Base-by-base conservation (phyloP, 2,888 invertebrate species). In the Pegoplata infirma region DNA sequence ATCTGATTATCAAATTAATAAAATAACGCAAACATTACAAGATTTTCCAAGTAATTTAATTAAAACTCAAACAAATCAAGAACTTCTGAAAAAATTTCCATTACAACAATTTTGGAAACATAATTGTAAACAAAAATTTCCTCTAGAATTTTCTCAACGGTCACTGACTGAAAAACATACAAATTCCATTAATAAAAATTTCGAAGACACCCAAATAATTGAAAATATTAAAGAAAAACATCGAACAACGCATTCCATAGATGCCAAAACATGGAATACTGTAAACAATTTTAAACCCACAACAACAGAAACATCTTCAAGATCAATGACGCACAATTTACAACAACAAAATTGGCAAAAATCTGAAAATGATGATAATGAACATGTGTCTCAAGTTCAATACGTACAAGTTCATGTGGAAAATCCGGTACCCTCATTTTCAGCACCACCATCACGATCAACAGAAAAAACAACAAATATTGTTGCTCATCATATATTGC, bases 331-430 rank as follows among this genome's bases (percentile, higher is more conserved):
- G 67, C 66, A 23, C 12, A 61, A 8, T 51, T 21, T 49, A 36
- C 10, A 49, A 12, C 17, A 61, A 61, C 63, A 63, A 63, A 32
- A 25, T 17, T 16, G 59, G n/a, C 36, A 40, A 36, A 28, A 61
- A 25, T 14, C 25, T 12, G 21, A 58, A 44, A 28, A 16, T 53
- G 14, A 25, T 66, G 12, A 58, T 68, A 64, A 68, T 64, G 55
- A 73, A 32, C 66, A 63, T 49, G 63, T 55, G 59, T 32, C 36
- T 67, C 75, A 79, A 79, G 79, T 79, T 79, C 78, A 79, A 79
- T 36, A 68, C 66, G 61, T 53, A 64, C 77, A 58, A 78, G 53
- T 51, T 67, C 46, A 25, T 53, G 25, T 56, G 59, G 55, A 76
- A 67, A 55, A 61, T 61, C 36, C 44, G 40, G 10, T 40, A 32